A percentile compares a stretch with the other conserved stretches of the same genome.
phyloP scores from a whole-genome alignment of 2,113 vertebrate species.

The Etheostoma spectabile region DNA sequence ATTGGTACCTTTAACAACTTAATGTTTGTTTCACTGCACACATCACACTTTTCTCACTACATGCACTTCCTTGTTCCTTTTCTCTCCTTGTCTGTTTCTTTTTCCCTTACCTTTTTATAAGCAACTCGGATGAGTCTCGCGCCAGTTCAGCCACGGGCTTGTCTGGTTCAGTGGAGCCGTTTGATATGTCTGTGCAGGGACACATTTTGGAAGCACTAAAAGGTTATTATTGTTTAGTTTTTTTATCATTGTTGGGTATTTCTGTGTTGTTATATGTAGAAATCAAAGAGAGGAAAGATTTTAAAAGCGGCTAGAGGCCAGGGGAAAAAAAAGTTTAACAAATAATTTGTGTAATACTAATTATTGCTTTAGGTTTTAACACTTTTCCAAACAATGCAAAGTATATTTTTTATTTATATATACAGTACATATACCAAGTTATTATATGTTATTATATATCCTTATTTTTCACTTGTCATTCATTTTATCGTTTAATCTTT shows the following conservation, averaged over 20 bases:
- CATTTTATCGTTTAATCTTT: not conserved
- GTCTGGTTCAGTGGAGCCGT: constrained; percentile 53
- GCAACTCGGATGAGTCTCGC: constrained; percentile 72
- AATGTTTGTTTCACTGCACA: not conserved
- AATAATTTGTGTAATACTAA: not conserved
- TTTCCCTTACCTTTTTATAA: not conserved
- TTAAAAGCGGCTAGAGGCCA: not conserved
- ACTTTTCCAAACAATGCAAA: not conserved
- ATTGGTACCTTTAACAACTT: not conserved
- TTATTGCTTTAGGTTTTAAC: not conserved
- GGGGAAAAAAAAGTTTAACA: not conserved
- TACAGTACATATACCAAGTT: too few relatives aligned
- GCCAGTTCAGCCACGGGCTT: constrained; percentile 56
- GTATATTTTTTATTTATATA: not conserved
- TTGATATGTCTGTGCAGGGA: constrained; percentile 51
- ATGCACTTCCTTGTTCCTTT: not conserved
- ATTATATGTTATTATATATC: not conserved
- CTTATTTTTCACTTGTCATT: not conserved
- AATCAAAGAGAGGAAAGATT: not conserved
- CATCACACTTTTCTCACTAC: constrained; percentile 5
- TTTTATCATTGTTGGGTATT: not conserved
- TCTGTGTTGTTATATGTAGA: not conserved
- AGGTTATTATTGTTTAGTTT: constrained; percentile 57
- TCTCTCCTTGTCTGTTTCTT: constrained; percentile 2
- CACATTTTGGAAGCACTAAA: constrained; percentile 60